These are phyloP conservation scores for Thalpophila matura DNA, from an alignment of 2,888 invertebrate species.

Conservation along the genomic window DNA sequence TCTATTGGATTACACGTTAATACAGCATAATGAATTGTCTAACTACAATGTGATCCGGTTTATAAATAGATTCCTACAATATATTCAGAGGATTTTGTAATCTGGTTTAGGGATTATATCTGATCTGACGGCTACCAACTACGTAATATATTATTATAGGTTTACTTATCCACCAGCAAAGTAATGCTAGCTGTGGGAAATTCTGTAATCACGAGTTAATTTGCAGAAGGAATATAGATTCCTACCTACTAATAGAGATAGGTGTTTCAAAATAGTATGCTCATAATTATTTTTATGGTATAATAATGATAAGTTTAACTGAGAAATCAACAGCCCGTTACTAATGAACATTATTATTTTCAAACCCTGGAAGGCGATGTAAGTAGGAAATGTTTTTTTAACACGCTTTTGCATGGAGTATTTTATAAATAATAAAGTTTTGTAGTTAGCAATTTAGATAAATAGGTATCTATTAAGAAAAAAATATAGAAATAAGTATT, in stretches of 20 bases:
- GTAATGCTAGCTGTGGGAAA: background rate
- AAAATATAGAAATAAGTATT: no score
- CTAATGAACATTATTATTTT: slow-evolving; percentile 29
- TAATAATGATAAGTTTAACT: background rate
- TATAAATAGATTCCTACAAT: slow-evolving; percentile 2
- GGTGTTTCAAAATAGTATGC: background rate
- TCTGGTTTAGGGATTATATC: background rate
- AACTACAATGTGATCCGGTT: background rate
- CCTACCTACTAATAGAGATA: background rate
- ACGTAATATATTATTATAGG: background rate
- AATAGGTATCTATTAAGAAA: no score
- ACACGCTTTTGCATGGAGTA: no score
- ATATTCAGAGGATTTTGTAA: background rate
- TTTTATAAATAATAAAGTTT: no score
- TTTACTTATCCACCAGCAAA: background rate
- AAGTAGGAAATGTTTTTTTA: background rate
- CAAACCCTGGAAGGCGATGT: no score
- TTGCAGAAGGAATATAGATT: background rate
- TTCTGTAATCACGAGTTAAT: background rate
- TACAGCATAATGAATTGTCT: background rate
- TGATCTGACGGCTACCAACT: background rate
- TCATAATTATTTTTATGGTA: background rate
- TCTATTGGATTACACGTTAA: background rate
- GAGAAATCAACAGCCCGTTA: slow-evolving; percentile 23
- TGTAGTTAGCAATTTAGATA: no score